Conservation (phyloP, 1,140 invertebrate genomes). For the Drosophila repletoides region DNA sequence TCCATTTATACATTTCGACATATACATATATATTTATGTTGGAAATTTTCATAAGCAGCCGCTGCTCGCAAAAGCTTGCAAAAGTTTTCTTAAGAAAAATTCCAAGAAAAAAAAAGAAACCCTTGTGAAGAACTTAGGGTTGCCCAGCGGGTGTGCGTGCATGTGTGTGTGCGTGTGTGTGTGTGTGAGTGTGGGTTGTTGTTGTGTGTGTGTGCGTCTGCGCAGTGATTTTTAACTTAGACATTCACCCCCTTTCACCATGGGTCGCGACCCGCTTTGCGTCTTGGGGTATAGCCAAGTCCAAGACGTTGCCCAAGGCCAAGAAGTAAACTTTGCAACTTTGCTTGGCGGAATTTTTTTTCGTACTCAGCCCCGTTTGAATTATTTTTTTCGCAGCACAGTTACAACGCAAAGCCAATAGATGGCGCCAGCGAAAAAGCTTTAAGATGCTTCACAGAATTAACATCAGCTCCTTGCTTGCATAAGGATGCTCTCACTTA, state of each 20-base stretch:
- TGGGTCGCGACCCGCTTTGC: constrained; percentile 20
- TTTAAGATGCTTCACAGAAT: too few relatives aligned
- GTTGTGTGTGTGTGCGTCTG: constrained; percentile 32
- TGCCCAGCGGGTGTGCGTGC: constrained; percentile 2
- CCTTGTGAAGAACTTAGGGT: constrained; percentile 45
- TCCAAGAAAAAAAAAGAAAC: constrained; percentile 11
- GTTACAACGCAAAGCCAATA: constrained; percentile 27
- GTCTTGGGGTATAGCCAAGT: constrained; percentile 38
- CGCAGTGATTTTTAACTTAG: constrained; percentile 53
- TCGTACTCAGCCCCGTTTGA: constrained; percentile 5
- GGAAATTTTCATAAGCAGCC: constrained; percentile 33
- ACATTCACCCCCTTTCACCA: constrained; percentile 52
- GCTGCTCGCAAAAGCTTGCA: constrained; percentile 62
- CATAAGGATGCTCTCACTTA: too few relatives aligned
- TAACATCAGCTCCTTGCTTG: too few relatives aligned
- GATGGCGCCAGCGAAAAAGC: constrained; percentile 69
- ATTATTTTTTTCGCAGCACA: constrained; percentile 1
- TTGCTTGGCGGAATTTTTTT: constrained; percentile 30
- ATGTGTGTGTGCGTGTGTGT: constrained; percentile 4
- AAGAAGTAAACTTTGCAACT: constrained; percentile 48
- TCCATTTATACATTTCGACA: neutral
- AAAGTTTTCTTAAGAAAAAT: constrained; percentile 46
- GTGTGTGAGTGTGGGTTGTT: constrained; percentile 8
- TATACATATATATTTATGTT: neutral
- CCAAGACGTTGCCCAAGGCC: constrained; percentile 42